Percentiles rank a stretch among this genome's conserved stretches.
These are phyloP conservation scores for Nanorana parkeri DNA, from an alignment of 2,113 vertebrate species.

Conservation along the genomic window DNA sequence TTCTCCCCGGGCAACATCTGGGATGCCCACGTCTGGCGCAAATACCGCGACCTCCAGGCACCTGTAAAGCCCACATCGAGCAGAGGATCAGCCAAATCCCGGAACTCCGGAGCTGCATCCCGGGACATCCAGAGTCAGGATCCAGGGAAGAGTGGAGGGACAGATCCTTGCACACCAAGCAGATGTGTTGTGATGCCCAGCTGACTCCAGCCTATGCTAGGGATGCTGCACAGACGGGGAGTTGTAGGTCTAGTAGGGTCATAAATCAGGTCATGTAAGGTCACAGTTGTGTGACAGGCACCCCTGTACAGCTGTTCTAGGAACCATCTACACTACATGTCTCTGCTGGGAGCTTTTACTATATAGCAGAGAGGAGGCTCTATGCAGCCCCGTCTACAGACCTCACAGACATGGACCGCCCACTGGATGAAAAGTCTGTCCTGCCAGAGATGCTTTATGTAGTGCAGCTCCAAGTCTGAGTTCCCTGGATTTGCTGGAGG, in stretches of 20 bases:
- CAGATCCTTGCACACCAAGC: not conserved
- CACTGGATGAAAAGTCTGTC: no score
- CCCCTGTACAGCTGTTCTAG: slow-evolving; percentile 4
- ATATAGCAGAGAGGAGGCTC: not conserved
- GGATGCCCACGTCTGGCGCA: slow-evolving; percentile 73
- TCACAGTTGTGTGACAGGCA: not conserved
- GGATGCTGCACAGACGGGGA: not conserved
- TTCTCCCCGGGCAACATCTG: slow-evolving; percentile 81
- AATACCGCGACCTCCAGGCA: slow-evolving; percentile 62
- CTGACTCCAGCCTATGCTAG: not conserved
- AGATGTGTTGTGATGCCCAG: not conserved
- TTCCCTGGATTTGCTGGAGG: no score
- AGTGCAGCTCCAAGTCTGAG: no score
- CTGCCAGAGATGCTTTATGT: no score
- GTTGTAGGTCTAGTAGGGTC: not conserved
- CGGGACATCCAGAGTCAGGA: not conserved
- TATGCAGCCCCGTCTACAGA: not conserved
- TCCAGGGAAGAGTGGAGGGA: no score
- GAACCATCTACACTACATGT: not conserved
- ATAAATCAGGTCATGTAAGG: slow-evolving; percentile 11
- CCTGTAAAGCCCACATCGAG: slow-evolving; percentile 58
- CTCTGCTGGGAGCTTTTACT: not conserved
- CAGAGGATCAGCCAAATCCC: slow-evolving; percentile 55
- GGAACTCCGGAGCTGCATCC: not conserved
- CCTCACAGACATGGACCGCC: not conserved